Base-by-base conservation (phyloP, 53 echinoderm and acorn worm species). In the Luidia sarsii region DNA sequence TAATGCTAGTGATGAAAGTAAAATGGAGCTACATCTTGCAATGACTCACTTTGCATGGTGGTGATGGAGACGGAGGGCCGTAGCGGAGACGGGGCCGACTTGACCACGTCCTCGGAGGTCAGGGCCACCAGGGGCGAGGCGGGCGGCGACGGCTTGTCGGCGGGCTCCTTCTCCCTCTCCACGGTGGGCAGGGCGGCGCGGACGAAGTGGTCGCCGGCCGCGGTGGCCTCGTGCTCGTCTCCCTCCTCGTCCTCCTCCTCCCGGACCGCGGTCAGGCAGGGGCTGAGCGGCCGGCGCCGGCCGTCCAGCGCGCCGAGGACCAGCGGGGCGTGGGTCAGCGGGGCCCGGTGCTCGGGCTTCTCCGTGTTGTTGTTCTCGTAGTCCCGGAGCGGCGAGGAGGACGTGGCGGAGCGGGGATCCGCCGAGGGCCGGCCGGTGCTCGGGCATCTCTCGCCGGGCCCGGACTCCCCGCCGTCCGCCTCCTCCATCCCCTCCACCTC, bases 61-160 rank as follows among this genome's bases (percentile, higher is more conserved):
- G 77, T 77, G 77, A 77, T 77, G 45, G 77, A 77, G 2, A 77
- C 77, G 9, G 77, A 77, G 2, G 77, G 77, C 48, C 77, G 59
- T 45, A 77, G 77, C 30, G 77, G 77, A 14, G 77, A 77, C 1
- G 77, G 77, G 27, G 33, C 29, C 2, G 61, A 61, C 30, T 77
- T 77, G 18, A 32, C 60, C 20, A 46, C 33, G 2, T 77, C 77
- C 20, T 77, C 77, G 0, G 48, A 77, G n/a, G n/a, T n/a, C 4
- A 48, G 16, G 8, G 43, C 85, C 4, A 86, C 71, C 59, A 92
- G 27, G 0, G 92, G 92, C 43, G 92, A 88, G 61, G 82, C 66
- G 18, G 74, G 77, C 31, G 88, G 82, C 1, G 88, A 88, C 39
- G 54, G 37, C 49, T 75, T 88, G 55, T 73, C 88, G 2, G 51